Evolutionary conservation across 2,113 vertebrate genomes (phyloP), one percentile per base, ranked within the genome.

Genomic region (Accipiter virgatus): DNA sequence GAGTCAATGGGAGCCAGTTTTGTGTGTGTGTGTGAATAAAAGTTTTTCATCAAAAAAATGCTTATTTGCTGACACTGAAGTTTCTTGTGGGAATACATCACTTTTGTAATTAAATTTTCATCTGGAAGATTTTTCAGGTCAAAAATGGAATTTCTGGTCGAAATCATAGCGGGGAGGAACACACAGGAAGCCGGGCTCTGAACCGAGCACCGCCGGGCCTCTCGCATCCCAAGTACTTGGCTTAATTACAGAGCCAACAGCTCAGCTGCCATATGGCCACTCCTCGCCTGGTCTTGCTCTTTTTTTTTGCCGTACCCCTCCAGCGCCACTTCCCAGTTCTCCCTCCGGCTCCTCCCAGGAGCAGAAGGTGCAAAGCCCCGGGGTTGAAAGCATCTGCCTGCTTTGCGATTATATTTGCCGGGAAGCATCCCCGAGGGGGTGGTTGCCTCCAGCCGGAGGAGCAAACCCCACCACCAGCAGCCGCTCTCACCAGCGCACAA

Each of bases 71-170:
- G 96, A 96, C 77, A 77, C 19, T 56, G 56, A 47, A 85, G 84
- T 89, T 96, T 96, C 93, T 96, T 94, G 81, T 96, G 93, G 95
- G 95, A 96, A 97, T 93, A 93, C 87, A 94, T 90, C 91, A 93
- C 70, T 91, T 94, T 40, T 43, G 47, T 90, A 95, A 95, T 95
- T 95, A 93, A 96, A 81, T 96, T 95, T 93, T 96, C 96, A 97
- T 96, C 96, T 96, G 96, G 95, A 96, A 93, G 90, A 85, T 96
- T 97, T 95, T 93, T 94, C 78, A 40, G 95, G 95, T 96, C 95
- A 97, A 82, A 96, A 85, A 93, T 93, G 95, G 93, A 96, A 96
- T 96, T 95, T 94, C 92, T 97, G 90, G 87, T 95, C 78, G 96
- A 86, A 96, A 82, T 48, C 58, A 16, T 80, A 85, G 92, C 11